Conservation (phyloP, 2,888 invertebrate species). For the Chaetogeoica ovagalla region DNA sequence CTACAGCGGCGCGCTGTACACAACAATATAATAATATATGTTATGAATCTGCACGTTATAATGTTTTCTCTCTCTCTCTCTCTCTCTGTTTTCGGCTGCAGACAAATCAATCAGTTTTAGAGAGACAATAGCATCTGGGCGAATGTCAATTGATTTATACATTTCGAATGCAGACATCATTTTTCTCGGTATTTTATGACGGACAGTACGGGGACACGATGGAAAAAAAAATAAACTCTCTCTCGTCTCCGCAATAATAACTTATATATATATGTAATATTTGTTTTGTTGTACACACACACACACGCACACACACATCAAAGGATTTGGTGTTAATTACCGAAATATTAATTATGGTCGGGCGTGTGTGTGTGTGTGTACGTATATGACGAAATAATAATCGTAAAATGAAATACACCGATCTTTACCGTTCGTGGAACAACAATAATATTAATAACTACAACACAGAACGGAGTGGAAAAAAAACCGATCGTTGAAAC, state of each 20-base stretch:
- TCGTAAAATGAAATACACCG: slow-evolving; percentile 36
- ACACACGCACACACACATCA: slow-evolving; percentile 51
- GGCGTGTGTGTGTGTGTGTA: not conserved
- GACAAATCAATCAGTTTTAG: slow-evolving; percentile 37
- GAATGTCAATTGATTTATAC: slow-evolving; percentile 36
- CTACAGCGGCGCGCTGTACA: not conserved
- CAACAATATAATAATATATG: too few relatives aligned
- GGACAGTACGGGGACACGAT: too few relatives aligned
- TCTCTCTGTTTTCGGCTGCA: slow-evolving; percentile 9
- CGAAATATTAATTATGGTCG: slow-evolving; percentile 44
- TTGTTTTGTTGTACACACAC: not conserved
- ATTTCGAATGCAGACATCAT: slow-evolving; percentile 42
- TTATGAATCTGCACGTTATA: not conserved
- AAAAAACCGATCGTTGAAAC: slow-evolving; percentile 38
- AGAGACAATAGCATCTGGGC: slow-evolving; percentile 19
- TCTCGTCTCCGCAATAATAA: slow-evolving; percentile 1
- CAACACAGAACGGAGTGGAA: not conserved
- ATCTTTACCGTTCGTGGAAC: slow-evolving; percentile 51
- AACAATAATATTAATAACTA: slow-evolving; percentile 4
- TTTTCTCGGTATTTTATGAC: slow-evolving; percentile 44
- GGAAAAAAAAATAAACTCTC: slow-evolving; percentile 5
- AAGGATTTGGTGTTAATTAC: slow-evolving; percentile 50
- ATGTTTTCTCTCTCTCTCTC: not conserved
- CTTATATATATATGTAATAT: not conserved
- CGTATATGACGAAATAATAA: not conserved